A percentile compares a stretch with the other conserved stretches of the same genome.
Evolutionary conservation across 1,140 invertebrate genomes (phyloP).

Genomic region (Drosophila micromelanica): DNA sequence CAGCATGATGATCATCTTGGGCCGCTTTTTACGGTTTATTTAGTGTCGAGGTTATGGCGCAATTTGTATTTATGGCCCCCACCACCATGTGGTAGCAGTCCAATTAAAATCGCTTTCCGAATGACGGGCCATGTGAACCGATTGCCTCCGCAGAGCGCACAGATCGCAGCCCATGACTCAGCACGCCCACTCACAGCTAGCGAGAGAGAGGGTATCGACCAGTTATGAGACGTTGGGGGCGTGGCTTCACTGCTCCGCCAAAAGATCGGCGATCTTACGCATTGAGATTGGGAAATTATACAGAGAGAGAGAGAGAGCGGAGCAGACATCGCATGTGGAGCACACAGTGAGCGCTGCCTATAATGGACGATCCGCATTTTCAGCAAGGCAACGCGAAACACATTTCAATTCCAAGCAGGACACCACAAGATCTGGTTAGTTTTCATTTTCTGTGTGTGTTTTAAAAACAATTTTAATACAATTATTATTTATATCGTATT

Average conservation of each 20-base stretch:
- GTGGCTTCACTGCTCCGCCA: slow-evolving; percentile 2
- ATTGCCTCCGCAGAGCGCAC: not conserved
- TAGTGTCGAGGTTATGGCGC: slow-evolving; percentile 79
- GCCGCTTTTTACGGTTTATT: slow-evolving; percentile 70
- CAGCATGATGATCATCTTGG: slow-evolving; percentile 12
- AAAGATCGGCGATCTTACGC: slow-evolving; percentile 4
- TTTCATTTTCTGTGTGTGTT: too few species aligned
- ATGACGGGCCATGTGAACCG: slow-evolving; percentile 54
- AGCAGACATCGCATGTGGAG: too few species aligned
- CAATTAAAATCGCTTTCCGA: slow-evolving; percentile 69
- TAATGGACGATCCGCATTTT: not conserved
- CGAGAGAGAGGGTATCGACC: slow-evolving; percentile 12
- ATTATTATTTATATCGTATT: too few species aligned
- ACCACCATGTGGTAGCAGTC: slow-evolving; percentile 60
- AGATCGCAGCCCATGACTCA: slow-evolving; percentile 14
- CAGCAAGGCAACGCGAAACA: too few species aligned
- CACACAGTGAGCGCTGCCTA: slow-evolving; percentile 9
- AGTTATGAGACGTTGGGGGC: slow-evolving; percentile 13
- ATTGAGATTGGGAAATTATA: not conserved
- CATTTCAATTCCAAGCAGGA: too few species aligned
- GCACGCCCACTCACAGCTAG: slow-evolving; percentile 25
- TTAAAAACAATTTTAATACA: too few species aligned
- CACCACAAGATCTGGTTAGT: too few species aligned
- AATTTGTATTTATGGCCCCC: slow-evolving; percentile 75
- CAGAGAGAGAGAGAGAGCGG: not conserved